Evolutionary conservation across 2,888 invertebrate species (phyloP).

Genomic region (Idaea straminata): DNA sequence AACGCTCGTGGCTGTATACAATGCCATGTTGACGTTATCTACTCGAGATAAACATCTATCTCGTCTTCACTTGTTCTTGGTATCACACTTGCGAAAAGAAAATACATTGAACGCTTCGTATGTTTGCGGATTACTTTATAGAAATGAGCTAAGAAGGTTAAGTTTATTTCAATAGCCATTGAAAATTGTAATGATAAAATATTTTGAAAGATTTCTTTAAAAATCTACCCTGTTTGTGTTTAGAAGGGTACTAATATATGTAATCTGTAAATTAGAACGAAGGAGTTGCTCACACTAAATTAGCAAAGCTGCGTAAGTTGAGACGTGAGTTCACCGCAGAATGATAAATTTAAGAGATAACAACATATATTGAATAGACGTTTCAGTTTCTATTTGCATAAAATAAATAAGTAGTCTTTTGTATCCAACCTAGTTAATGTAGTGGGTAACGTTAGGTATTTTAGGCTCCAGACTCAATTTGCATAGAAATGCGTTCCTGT

Average conservation of each 20-base stretch:
- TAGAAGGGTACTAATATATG: neutral
- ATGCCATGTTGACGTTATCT: conserved; percentile 21
- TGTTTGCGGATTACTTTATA: neutral
- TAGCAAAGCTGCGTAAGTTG: neutral
- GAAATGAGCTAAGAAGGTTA: neutral
- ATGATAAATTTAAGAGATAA: conserved; percentile 2
- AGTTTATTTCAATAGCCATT: neutral
- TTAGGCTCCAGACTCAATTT: conserved; percentile 23
- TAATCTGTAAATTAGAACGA: neutral
- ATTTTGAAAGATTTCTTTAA: too few species aligned
- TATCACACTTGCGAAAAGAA: neutral
- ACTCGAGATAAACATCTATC: conserved; percentile 25
- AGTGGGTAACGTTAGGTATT: conserved; percentile 18
- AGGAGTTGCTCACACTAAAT: neutral
- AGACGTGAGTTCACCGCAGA: neutral
- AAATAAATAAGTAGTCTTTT: neutral
- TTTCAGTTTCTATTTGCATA: conserved; percentile 2
- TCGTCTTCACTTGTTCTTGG: conserved; percentile 12
- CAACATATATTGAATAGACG: neutral
- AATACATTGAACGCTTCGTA: neutral
- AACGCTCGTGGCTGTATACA: conserved; percentile 17
- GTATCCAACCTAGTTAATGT: conserved; percentile 7
- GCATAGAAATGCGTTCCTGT: conserved; percentile 18
- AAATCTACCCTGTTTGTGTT: too few species aligned
- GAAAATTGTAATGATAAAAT: too few species aligned